phyloP scores from a whole-genome alignment of 2,113 vertebrate species.

The Indri indri region DNA sequence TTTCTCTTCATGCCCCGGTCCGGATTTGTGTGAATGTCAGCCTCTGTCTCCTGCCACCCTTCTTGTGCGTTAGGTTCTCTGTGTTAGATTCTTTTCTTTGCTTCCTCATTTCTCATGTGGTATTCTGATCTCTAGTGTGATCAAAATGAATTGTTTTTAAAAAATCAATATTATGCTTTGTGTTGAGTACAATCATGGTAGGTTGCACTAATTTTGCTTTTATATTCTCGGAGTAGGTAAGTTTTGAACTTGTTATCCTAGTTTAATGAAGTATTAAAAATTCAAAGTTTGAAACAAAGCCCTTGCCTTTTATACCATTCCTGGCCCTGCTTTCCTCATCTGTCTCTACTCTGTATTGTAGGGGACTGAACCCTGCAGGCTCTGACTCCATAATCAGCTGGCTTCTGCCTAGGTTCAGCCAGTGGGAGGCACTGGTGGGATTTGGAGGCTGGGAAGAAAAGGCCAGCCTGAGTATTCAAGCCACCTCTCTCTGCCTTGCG shows the following conservation, averaged over 20 bases:
- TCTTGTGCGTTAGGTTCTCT: neutral
- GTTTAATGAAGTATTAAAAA: conserved; percentile 14
- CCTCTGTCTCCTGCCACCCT: neutral
- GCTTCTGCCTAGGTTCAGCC: neutral
- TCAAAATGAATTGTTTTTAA: neutral
- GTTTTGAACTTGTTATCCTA: neutral
- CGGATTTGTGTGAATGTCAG: neutral
- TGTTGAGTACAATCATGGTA: neutral
- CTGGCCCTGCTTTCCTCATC: neutral
- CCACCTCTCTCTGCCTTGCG: neutral
- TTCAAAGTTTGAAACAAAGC: neutral
- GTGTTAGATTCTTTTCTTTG: conserved; percentile 13
- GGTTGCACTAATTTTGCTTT: conserved; percentile 17
- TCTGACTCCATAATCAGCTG: neutral
- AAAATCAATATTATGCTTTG: neutral
- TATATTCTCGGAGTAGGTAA: neutral
- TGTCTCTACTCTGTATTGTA: neutral
- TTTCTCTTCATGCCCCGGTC: neutral
- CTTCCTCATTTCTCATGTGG: conserved; percentile 10
- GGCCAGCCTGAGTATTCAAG: neutral
- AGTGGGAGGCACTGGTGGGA: neutral
- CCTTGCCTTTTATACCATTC: neutral
- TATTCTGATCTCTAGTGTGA: neutral
- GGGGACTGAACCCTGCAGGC: neutral
- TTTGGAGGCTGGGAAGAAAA: neutral